phyloP scores from a whole-genome alignment of 2,888 invertebrate genomes.

The Diplazon laetatorius region DNA sequence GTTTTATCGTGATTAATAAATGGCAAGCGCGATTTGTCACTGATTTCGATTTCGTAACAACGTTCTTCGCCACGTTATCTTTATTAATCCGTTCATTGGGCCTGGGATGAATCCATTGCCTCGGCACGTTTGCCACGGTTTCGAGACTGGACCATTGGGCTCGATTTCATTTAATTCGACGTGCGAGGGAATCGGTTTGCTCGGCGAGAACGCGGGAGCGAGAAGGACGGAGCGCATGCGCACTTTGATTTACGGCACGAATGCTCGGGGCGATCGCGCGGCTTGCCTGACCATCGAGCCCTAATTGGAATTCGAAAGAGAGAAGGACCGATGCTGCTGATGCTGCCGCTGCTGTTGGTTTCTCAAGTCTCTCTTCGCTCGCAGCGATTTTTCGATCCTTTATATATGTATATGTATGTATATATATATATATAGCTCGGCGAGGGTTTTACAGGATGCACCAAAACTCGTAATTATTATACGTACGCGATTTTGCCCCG shows the following conservation, averaged over 20 bases:
- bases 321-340: constrained; percentile 53
- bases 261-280: constrained; percentile 64
- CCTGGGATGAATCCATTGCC: constrained; percentile 35
- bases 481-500: neutral
- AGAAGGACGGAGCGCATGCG: constrained; percentile 59
- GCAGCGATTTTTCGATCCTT: constrained; percentile 36
- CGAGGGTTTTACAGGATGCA: constrained; percentile 45
- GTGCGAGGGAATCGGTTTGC: constrained; percentile 61
- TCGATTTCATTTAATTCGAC: constrained; percentile 67
- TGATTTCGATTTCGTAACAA: no score
- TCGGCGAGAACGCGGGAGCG: constrained; percentile 27
- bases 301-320: constrained; percentile 71
- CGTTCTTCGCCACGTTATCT: constrained; percentile 19
- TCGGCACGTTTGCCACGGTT: constrained; percentile 44
- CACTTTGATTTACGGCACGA: constrained; percentile 66
- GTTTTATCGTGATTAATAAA: no score
- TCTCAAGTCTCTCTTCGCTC: constrained; percentile 43
- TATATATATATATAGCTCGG: no score
- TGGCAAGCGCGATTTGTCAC: no score
- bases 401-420: no score
- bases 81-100: constrained; percentile 58
- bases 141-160: constrained; percentile 58
- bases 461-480: constrained; percentile 47
- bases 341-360: constrained; percentile 44
- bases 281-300: constrained; percentile 64